Evolutionary conservation across 92 coral and sea anemone genomes (phyloP).

Genomic region (Epizoanthus rinbou): DNA sequence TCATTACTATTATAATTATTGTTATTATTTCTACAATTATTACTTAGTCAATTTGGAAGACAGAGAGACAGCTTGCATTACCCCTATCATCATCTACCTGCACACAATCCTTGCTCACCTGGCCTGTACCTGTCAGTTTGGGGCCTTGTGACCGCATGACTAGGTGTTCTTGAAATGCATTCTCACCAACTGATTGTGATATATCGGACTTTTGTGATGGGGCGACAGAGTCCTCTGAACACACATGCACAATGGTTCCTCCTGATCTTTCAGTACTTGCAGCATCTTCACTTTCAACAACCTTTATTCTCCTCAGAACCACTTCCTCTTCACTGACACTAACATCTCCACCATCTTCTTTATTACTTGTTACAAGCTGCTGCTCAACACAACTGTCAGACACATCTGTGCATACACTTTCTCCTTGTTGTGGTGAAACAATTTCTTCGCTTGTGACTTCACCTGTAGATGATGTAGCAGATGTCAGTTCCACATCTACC

Average conservation of each 20-base stretch:
- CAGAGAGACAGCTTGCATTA: too few relatives aligned
- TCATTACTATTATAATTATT: too few relatives aligned
- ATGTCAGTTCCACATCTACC: not conserved
- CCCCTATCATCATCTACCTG: too few relatives aligned
- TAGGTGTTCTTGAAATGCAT: not conserved
- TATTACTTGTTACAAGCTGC: not conserved
- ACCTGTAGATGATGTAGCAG: not conserved
- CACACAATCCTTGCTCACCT: not conserved
- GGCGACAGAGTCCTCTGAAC: not conserved
- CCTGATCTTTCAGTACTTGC: not conserved
- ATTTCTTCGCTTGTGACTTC: not conserved
- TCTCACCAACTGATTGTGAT: not conserved
- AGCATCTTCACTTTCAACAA: constrained; percentile 16
- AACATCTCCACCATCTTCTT: not conserved
- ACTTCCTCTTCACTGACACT: constrained; percentile 31
- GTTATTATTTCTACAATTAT: too few relatives aligned
- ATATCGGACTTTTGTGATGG: not conserved
- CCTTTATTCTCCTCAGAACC: constrained; percentile 23
- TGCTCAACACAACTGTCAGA: not conserved
- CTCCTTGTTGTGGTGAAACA: not conserved
- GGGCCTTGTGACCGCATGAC: not conserved
- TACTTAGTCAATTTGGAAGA: too few relatives aligned
- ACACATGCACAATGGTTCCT: not conserved
- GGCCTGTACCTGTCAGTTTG: not conserved
- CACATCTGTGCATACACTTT: not conserved